Evolutionary conservation across 2,888 invertebrate genomes (phyloP).

Genomic region (Nomada lathburiana): DNA sequence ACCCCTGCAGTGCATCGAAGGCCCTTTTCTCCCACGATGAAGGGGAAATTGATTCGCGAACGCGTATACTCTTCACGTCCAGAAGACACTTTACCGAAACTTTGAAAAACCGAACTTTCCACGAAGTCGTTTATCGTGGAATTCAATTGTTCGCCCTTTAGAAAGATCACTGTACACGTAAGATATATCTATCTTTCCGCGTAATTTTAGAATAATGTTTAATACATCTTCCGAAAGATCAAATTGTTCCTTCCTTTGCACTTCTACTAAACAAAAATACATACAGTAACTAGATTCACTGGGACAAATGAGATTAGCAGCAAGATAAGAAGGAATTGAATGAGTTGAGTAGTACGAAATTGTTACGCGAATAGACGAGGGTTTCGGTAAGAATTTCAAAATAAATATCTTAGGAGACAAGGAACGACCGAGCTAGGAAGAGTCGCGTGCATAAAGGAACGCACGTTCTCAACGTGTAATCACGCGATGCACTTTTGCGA

Average conservation of each 20-base stretch:
- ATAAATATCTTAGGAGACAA: not conserved
- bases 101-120: not conserved
- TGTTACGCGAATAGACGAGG: no score
- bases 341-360: no score
- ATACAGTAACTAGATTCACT: no score
- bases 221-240: no score
- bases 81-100: not conserved
- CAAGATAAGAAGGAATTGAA: no score
- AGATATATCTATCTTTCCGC: no score
- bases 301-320: not conserved
- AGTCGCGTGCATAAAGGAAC: slow-evolving; percentile 33
- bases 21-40: slow-evolving; percentile 44
- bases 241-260: no score
- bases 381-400: slow-evolving; percentile 5
- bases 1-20: slow-evolving; percentile 50
- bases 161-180: no score
- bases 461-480: slow-evolving; percentile 38
- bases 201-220: no score
- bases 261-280: no score
- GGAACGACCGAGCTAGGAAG: not conserved
- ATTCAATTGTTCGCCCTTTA: no score
- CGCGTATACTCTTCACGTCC: not conserved
- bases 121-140: not conserved
- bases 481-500: slow-evolving; percentile 58
- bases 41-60: slow-evolving; percentile 57